These are phyloP conservation scores for Phenganax subtilis DNA, from an alignment of 92 coral and sea anemone genomes.

Conservation along the genomic window DNA sequence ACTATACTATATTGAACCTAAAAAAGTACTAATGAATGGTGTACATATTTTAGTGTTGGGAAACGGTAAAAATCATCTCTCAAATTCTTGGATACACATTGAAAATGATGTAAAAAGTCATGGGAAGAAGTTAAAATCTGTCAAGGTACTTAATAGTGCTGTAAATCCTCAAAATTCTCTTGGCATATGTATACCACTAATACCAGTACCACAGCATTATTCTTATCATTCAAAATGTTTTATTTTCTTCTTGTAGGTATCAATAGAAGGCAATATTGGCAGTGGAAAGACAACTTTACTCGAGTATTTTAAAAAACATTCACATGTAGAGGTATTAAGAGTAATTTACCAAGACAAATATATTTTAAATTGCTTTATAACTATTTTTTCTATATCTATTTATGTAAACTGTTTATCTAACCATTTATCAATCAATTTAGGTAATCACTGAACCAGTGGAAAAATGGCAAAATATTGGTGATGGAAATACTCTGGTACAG, in stretches of 20 bases:
- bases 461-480: conserved; percentile 89
- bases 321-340: conserved; percentile 64
- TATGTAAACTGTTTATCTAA: background rate
- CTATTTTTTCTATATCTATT: background rate
- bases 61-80: conserved; percentile 3
- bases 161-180: no score
- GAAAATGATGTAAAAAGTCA: conserved; percentile 34
- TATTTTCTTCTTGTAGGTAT: conserved; percentile 52
- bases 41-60: conserved; percentile 27
- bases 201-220: background rate
- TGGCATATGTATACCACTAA: background rate
- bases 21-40: background rate
- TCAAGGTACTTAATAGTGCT: background rate
- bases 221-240: background rate
- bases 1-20: no score
- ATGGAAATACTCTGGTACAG: conserved; percentile 67
- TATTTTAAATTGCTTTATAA: no score
- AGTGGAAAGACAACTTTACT: conserved; percentile 97
- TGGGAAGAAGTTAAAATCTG: conserved; percentile 21
- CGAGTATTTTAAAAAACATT: conserved; percentile 74
- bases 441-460: conserved; percentile 87
- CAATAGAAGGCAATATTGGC: conserved; percentile 94
- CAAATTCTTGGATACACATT: conserved; percentile 17
- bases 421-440: conserved; percentile 28
- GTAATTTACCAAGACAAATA: background rate